These are phyloP conservation scores for Isichthys henryi DNA, from an alignment of 2,113 vertebrate species.

Conservation along the genomic window DNA sequence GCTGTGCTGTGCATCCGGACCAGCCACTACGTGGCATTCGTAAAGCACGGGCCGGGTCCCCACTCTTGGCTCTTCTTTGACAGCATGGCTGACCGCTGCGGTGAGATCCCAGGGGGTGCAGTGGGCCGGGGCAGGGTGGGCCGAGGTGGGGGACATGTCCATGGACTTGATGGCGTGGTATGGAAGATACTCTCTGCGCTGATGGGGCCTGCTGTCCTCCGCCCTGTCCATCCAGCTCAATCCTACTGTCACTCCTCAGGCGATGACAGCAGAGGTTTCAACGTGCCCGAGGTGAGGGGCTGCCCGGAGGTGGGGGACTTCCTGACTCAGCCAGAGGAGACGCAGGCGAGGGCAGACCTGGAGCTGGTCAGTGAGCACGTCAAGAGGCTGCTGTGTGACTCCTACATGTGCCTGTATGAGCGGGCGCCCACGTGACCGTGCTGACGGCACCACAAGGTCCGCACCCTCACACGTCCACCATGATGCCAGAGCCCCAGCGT, in stretches of 20 bases:
- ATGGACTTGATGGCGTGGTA: not conserved
- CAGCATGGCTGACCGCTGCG: conserved; percentile 68
- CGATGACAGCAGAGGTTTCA: conserved; percentile 56
- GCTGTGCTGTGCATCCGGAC: conserved; percentile 71
- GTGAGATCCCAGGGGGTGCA: conserved; percentile 40
- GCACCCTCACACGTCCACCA: not conserved
- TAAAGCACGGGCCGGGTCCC: conserved; percentile 56
- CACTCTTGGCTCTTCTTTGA: conserved; percentile 71
- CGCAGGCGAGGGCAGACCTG: conserved; percentile 38
- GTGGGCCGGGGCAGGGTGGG: not conserved
- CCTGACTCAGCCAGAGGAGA: conserved; percentile 55
- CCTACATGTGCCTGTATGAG: conserved; percentile 68
- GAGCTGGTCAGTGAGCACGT: conserved; percentile 49
- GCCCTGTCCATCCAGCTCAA: not conserved
- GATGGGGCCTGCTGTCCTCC: not conserved
- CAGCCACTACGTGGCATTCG: conserved; percentile 71
- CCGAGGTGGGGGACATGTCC: not conserved
- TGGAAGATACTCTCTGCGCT: not conserved
- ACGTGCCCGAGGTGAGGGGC: conserved; percentile 58
- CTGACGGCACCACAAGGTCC: not conserved
- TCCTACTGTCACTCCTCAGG: conserved; percentile 38
- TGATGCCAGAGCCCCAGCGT: not conserved
- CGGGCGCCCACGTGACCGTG: too few relatives aligned
- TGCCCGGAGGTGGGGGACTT: conserved; percentile 67
- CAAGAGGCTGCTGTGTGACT: conserved; percentile 62